Evolutionary conservation across 2,888 invertebrate species (phyloP).

Genomic region (Pammene fasciana): DNA sequence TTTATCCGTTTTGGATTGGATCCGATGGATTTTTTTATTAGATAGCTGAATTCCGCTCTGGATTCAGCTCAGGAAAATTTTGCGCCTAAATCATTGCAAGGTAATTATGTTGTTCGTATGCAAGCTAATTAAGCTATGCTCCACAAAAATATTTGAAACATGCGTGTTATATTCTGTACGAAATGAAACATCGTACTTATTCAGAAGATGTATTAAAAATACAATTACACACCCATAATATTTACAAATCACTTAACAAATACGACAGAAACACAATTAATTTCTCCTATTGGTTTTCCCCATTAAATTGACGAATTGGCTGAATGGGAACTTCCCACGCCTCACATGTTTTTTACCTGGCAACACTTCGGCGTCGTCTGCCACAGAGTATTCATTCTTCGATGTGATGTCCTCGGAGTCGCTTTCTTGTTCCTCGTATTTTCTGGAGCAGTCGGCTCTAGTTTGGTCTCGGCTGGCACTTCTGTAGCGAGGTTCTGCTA

Average conservation of each 20-base stretch:
- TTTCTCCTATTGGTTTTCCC: slow-evolving; percentile 67
- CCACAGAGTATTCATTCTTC: slow-evolving; percentile 67
- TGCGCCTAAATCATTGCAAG: too few species aligned
- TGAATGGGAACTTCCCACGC: slow-evolving; percentile 68
- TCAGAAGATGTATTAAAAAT: slow-evolving; percentile 6
- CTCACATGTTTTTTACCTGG: slow-evolving; percentile 65
- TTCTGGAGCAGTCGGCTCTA: slow-evolving; percentile 59
- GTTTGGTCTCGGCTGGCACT: slow-evolving; percentile 49
- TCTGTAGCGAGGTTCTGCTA: slow-evolving; percentile 54
- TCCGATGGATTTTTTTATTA: too few species aligned
- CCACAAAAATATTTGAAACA: too few species aligned
- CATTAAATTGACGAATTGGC: slow-evolving; percentile 77
- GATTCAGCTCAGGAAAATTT: too few species aligned
- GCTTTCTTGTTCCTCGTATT: slow-evolving; percentile 63
- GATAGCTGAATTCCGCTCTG: too few species aligned
- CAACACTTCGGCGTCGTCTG: slow-evolving; percentile 64
- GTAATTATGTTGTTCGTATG: too few species aligned
- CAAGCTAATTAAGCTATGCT: too few species aligned
- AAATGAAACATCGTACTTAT: slow-evolving; percentile 11
- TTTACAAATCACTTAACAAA: slow-evolving; percentile 37
- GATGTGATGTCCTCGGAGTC: slow-evolving; percentile 68
- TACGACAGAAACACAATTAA: slow-evolving; percentile 54
- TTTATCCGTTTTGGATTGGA: too few species aligned
- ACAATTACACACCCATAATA: neutral
- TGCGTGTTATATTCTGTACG: too few species aligned